Percentiles rank a stretch among this genome's conserved stretches.
Conservation (phyloP, 2,888 invertebrate genomes). For the Rambutsinella grinnellia region DNA sequence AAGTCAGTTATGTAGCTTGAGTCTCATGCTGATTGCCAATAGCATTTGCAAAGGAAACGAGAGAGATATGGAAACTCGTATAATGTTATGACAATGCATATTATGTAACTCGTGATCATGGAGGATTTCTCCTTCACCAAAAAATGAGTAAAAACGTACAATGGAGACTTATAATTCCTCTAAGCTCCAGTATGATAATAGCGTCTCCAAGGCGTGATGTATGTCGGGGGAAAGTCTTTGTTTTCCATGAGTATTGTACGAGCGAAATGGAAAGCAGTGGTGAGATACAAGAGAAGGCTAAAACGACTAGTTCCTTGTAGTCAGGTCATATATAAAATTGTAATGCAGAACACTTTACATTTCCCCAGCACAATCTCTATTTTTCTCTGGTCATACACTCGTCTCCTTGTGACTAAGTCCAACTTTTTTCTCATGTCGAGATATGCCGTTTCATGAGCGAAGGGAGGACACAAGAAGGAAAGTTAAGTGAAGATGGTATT, state of each 20-base stretch:
- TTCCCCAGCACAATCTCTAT: background rate
- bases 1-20: background rate
- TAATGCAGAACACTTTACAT: background rate
- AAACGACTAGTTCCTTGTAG: background rate
- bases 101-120: background rate
- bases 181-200: background rate
- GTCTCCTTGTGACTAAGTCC: too few relatives aligned
- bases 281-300: background rate
- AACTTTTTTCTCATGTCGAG: background rate
- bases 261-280: background rate
- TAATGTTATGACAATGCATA: background rate
- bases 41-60: background rate
- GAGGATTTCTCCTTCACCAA: background rate
- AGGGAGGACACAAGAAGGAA: background rate
- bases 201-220: background rate
- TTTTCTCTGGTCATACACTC: background rate
- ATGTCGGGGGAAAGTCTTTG: too few relatives aligned
- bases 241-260: too few relatives aligned
- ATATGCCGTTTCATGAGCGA: too few relatives aligned
- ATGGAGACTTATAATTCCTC: background rate
- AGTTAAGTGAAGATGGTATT: slow-evolving; percentile 24
- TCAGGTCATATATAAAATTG: background rate
- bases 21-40: background rate
- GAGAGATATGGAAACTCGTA: background rate
- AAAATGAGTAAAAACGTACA: background rate